These are phyloP conservation scores for Ophion ellenae DNA, from an alignment of 2,888 invertebrate species.

Conservation along the genomic window DNA sequence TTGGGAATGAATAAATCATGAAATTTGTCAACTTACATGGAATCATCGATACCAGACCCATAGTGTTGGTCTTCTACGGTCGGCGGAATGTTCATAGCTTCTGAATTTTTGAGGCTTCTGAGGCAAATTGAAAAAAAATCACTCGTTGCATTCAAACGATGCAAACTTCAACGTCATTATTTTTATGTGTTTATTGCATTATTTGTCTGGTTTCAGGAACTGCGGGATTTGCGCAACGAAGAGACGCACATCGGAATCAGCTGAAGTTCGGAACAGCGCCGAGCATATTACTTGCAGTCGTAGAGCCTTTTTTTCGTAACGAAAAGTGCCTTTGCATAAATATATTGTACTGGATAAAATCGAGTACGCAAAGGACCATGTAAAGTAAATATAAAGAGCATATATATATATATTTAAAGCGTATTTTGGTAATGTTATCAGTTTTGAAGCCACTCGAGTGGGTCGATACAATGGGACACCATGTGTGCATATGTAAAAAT, in stretches of 20 bases:
- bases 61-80: too few relatives aligned
- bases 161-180: neutral
- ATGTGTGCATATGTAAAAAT: constrained; percentile 1
- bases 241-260: constrained; percentile 78
- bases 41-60: too few relatives aligned
- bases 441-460: neutral
- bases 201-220: constrained; percentile 73
- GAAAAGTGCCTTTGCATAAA: constrained; percentile 59
- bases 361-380: constrained; percentile 4
- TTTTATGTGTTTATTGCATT: constrained; percentile 3
- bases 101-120: too few relatives aligned
- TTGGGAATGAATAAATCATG: too few relatives aligned
- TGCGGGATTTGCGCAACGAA: constrained; percentile 76
- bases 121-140: too few relatives aligned
- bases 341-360: constrained; percentile 36
- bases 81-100: too few relatives aligned
- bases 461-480: neutral
- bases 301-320: constrained; percentile 33
- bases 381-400: neutral
- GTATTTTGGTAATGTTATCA: neutral
- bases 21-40: too few relatives aligned
- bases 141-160: too few relatives aligned
- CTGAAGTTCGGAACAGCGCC: constrained; percentile 69
- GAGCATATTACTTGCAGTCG: neutral
- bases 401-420: neutral